Conservation (phyloP, 2,797 vertebrate species). For the Hyperoplus lanceolatus region DNA sequence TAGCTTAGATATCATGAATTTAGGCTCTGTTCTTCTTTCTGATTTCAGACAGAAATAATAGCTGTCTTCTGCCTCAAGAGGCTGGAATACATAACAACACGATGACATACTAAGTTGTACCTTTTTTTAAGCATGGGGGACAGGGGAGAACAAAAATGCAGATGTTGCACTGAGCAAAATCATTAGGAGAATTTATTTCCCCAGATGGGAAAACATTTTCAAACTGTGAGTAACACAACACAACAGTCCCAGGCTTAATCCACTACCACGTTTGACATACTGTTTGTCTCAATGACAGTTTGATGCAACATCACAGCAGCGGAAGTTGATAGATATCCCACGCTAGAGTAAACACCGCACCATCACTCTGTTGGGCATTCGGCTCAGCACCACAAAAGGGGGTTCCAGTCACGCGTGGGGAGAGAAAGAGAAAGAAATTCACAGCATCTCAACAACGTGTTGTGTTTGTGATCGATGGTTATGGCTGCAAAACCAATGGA, state of each 20-base stretch:
- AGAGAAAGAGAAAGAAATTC: slow-evolving; percentile 36
- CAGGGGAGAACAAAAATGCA: slow-evolving; percentile 5
- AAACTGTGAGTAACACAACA: slow-evolving; percentile 67
- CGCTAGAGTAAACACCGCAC: slow-evolving; percentile 64
- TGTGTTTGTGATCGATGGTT: slow-evolving; percentile 65
- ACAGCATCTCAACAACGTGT: slow-evolving; percentile 35
- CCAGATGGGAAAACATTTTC: slow-evolving; percentile 69
- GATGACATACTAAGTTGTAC: slow-evolving; percentile 59
- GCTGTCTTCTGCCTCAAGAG: slow-evolving; percentile 42
- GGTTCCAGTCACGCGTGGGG: slow-evolving; percentile 55
- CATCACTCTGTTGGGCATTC: slow-evolving; percentile 53
- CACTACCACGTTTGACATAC: slow-evolving; percentile 63
- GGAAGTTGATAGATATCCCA: slow-evolving; percentile 68
- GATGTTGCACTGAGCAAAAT: slow-evolving; percentile 63
- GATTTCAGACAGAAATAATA: slow-evolving; percentile 17
- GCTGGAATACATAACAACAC: slow-evolving; percentile 26
- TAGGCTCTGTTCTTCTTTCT: slow-evolving; percentile 8
- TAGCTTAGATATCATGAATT: slow-evolving; percentile 17
- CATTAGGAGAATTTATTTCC: slow-evolving; percentile 73
- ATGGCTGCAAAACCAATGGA: slow-evolving; percentile 59
- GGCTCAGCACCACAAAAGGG: slow-evolving; percentile 32
- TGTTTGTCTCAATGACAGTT: slow-evolving; percentile 72
- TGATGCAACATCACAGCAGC: slow-evolving; percentile 61
- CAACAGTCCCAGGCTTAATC: slow-evolving; percentile 64
- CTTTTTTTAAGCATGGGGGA: slow-evolving; percentile 26